These are phyloP conservation scores for Hyaena hyaena DNA, from an alignment of 2,113 vertebrate species.

Conservation along the genomic window DNA sequence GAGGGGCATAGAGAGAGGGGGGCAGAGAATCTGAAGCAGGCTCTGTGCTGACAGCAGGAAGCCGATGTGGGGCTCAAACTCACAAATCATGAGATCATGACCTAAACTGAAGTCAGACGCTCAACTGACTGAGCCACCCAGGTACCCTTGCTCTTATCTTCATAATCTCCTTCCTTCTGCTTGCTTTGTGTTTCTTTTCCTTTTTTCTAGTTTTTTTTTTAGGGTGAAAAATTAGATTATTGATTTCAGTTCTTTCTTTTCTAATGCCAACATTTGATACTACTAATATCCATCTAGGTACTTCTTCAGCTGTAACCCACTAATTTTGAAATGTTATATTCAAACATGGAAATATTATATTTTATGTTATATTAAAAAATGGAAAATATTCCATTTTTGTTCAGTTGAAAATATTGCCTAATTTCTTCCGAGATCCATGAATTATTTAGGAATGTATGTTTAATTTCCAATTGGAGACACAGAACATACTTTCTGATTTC, in stretches of 20 bases:
- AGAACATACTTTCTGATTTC: not conserved
- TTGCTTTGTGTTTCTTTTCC: not conserved
- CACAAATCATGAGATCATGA: too few species aligned
- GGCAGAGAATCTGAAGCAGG: too few species aligned
- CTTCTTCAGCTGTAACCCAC: not conserved
- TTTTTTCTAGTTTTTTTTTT: not conserved
- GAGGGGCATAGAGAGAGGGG: too few species aligned
- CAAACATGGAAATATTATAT: too few species aligned
- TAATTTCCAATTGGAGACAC: not conserved
- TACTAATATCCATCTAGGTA: not conserved
- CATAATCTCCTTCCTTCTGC: not conserved
- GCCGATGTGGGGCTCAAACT: too few species aligned
- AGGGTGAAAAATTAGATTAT: not conserved
- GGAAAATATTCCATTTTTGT: not conserved
- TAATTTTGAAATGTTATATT: constrained; percentile 8
- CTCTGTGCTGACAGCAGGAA: too few species aligned
- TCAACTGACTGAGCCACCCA: too few species aligned
- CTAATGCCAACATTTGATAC: not conserved
- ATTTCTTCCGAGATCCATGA: not conserved
- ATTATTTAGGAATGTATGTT: not conserved
- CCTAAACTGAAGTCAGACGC: too few species aligned
- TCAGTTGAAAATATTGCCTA: not conserved
- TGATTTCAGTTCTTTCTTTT: not conserved
- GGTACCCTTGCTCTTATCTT: not conserved
- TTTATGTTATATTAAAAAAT: too few species aligned